Base-by-base conservation (phyloP, 1,140 invertebrate species). In the Bombus turneri region DNA sequence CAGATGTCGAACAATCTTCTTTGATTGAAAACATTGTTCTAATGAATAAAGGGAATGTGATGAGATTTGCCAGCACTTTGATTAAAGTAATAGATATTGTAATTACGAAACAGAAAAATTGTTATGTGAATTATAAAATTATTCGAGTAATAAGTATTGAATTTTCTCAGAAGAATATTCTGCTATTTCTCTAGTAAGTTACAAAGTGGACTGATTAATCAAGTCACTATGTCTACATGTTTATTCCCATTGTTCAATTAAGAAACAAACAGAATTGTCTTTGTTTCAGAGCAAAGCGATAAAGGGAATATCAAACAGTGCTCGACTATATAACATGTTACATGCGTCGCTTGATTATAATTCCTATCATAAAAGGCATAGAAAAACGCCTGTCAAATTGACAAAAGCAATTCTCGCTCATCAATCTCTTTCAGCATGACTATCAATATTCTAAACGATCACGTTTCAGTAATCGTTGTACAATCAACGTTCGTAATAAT, bases 261-360 rank as follows among this genome's bases (percentile, higher is more conserved):
- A 37, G 1, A 22, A 68, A 34, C 18, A 47, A 15, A 53, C 22
- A 62, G 5, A 69, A 73, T 18, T 64, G 18, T 0, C 18, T 25
- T 10, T n/a, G 18, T 9, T 25, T 5, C 1, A 37, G 31, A 37
- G 25, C 37, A 13, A 57, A 74, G 8, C 12, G 64, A 12, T 77
- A 83, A 77, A 53, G 69, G 34, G 62, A 57, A 57, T 64, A 77
- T 77, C 64, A 83, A 68, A 83, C 18, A 47, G 31, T 28, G 59
- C 4, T 31, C 6, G 4, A 53, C 47, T 53, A 53, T 5, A 53
- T 22, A 53, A 0, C 22, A 22, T 18, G n/a, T 8, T 22, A 34
- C 25, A 28, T 41, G 59, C 73, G 43, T 76, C 62, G 68, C 53
- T 57, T 64, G 22, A 69, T 69, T 77, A 68, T 83, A 53, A 59